Conservation (phyloP, 2,888 invertebrate genomes). For the Brachylomia viminalis region DNA sequence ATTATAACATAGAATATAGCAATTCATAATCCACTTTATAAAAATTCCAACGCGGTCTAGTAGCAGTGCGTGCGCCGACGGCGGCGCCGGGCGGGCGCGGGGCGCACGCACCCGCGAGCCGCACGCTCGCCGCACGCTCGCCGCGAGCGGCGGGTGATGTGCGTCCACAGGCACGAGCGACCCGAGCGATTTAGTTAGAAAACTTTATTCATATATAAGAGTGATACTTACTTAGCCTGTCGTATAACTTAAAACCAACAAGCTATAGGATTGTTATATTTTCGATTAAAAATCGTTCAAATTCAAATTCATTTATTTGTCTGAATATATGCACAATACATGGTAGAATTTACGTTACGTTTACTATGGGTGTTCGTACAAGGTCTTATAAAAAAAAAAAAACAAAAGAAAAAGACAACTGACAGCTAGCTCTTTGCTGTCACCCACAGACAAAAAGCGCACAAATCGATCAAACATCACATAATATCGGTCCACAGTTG, state of each 20-base stretch:
- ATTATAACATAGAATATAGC: background rate
- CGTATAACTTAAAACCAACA: no score
- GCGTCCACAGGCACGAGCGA: constrained; percentile 3
- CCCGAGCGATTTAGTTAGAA: no score
- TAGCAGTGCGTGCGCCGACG: background rate
- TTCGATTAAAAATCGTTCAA: no score
- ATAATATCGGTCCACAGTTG: constrained; percentile 32
- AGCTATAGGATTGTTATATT: no score
- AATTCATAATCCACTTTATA: background rate
- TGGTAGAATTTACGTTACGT: no score
- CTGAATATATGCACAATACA: no score
- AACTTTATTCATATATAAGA: no score
- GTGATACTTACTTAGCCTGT: no score
- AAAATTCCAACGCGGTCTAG: no score
- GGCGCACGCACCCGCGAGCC: background rate
- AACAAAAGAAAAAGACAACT: background rate
- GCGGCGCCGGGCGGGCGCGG: background rate
- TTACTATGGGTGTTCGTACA: no score
- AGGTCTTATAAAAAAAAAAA: background rate
- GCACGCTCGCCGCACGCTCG: background rate
- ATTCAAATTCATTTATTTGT: no score
- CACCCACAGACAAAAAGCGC: constrained; percentile 11
- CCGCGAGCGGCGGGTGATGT: no score
- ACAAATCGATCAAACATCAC: constrained; percentile 38
- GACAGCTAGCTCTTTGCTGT: background rate